Base-by-base conservation (phyloP, 2,888 invertebrate species). In the Agonopterix heracliana region DNA sequence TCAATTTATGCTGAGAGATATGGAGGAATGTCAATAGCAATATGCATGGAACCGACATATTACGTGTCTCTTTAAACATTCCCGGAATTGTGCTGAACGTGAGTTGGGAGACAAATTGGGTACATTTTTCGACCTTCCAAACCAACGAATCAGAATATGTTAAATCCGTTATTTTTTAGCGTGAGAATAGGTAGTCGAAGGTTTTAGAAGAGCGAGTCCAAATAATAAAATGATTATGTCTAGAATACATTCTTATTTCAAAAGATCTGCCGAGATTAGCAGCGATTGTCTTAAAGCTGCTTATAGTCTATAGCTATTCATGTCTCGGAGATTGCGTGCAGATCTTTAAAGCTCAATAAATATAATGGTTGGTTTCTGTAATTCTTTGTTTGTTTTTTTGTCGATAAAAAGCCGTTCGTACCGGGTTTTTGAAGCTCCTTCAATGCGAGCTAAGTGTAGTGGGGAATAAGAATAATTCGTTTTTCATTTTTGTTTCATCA, bases 381-480 rank as follows among this genome's bases (percentile, higher is more conserved):
- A 70, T 67, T 64, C 65, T 55, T 52, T 53, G 55, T 56, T 57
- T 57, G 63, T 66, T 75, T 72, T 78, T 69, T 68, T 63, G 58
- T 58, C 56, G 58, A 64, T 76, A 72, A 80, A 80, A 78, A 72
- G 41, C 10, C 9, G 9, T 38, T 38, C 38, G 38, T 9, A 50
- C 44, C 55, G 64, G 63, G 66, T 62, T 65, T 68, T 68, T 66
- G 65, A 65, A 59, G 58, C 64, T 64, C 70, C 70, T 70, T 68
- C 66, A 71, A 70, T 68, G 51, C 55, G 62, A 64, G 65, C 57
- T 66, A 64, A 64, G 69, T 66, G 70, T 66, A 69, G 77, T 78
- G 70, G 70, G 64, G 65, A 80, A 80, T 81, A 83, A 80, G 68
- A 81, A 84, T 80, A 83, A 83, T 83, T 80, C 68, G 64, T 71